phyloP scores from a whole-genome alignment of 2,888 invertebrate genomes.

The Pemphredon lugubris region DNA sequence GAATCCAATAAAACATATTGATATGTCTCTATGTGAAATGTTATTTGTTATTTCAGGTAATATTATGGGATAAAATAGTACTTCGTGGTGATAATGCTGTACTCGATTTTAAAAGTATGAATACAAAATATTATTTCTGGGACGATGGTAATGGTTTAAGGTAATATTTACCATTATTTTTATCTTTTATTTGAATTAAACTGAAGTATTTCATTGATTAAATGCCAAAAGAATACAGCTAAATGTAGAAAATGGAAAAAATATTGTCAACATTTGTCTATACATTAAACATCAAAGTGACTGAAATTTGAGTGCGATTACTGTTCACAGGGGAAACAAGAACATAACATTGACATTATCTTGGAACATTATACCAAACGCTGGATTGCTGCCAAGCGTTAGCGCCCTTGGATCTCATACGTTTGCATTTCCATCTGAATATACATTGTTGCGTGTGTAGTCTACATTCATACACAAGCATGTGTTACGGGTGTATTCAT shows the following conservation, averaged over 20 bases:
- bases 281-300: no score
- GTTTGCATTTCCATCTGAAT: conserved; percentile 95
- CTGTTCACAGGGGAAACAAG: conserved; percentile 93
- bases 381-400: conserved; percentile 95
- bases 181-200: no score
- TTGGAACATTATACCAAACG: conserved; percentile 99
- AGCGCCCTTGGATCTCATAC: conserved; percentile 91
- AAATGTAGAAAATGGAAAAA: no score
- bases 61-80: conserved; percentile 99
- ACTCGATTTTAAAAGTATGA: conserved; percentile 95
- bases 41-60: conserved; percentile 84
- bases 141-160: conserved; percentile 98
- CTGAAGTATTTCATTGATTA: no score
- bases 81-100: conserved; percentile 96
- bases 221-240: no score
- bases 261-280: no score
- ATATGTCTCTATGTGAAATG: conserved; percentile 10
- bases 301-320: no score
- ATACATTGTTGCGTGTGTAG: conserved; percentile 87
- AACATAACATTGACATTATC: conserved; percentile 97
- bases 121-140: conserved; percentile 99
- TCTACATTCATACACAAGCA: conserved; percentile 48
- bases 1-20: conserved; percentile 8
- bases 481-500: conserved; percentile 43
- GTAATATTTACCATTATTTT: conserved; percentile 84